A percentile compares a stretch with the other conserved stretches of the same genome.
Evolutionary conservation across 2,797 vertebrate genomes (phyloP).

Genomic region (Vireo griseus): DNA sequence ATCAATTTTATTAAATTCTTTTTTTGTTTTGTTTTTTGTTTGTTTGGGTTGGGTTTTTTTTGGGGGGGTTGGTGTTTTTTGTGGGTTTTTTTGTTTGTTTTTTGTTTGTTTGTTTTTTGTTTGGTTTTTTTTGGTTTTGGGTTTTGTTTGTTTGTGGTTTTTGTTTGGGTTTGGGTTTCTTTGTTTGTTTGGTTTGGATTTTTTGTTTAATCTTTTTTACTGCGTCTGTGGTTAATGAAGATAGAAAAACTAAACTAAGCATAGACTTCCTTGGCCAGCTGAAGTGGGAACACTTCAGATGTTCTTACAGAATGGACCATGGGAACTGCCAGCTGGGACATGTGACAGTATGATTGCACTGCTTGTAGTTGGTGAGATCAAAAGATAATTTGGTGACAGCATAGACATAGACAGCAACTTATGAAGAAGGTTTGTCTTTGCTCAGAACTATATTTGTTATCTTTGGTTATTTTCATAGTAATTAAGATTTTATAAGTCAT

Average conservation of each 20-base stretch:
- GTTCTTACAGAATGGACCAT: background rate
- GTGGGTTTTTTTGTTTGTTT: too few relatives aligned
- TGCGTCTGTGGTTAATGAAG: background rate
- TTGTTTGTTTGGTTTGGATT: background rate
- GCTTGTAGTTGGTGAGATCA: background rate
- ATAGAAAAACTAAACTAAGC: background rate
- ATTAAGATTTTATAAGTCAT: background rate
- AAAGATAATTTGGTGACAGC: rapidly evolving
- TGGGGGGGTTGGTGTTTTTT: background rate
- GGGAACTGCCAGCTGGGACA: background rate
- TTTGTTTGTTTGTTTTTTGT: background rate
- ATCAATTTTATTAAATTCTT: background rate
- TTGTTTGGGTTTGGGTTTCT: background rate
- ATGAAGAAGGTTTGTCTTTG: background rate
- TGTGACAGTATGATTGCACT: background rate
- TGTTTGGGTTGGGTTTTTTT: background rate
- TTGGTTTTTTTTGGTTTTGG: background rate
- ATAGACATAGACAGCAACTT: background rate
- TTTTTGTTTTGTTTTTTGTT: background rate
- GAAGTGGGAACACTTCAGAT: background rate
- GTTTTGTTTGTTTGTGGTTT: background rate
- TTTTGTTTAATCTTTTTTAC: background rate
- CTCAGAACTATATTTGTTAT: background rate
- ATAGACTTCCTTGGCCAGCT: background rate
- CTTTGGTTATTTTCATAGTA: background rate